These are phyloP conservation scores for Entomobrya multifasciata DNA, from an alignment of 2,888 invertebrate species.

Conservation along the genomic window DNA sequence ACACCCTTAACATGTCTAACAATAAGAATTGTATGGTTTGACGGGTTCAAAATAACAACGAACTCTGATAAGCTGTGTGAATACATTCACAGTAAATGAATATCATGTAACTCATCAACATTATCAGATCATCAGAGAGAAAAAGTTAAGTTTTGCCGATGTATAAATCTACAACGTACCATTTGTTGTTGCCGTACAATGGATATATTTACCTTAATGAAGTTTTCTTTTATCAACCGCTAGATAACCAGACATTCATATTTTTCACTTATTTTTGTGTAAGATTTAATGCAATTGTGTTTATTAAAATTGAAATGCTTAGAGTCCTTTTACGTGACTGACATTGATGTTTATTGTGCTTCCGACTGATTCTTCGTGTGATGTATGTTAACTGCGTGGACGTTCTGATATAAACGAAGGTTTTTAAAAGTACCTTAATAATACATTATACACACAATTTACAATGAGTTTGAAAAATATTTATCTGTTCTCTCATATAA, in stretches of 20 bases:
- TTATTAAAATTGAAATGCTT: neutral
- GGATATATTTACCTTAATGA: neutral
- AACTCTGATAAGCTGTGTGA: slow-evolving; percentile 40
- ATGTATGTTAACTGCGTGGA: too few species aligned
- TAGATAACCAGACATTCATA: neutral
- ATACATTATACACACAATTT: too few species aligned
- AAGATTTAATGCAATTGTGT: neutral
- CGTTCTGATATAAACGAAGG: too few species aligned
- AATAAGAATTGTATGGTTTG: too few species aligned
- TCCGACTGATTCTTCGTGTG: slow-evolving; percentile 12
- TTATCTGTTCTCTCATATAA: too few species aligned
- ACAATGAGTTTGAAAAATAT: too few species aligned
- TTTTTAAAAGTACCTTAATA: too few species aligned
- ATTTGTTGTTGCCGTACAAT: neutral
- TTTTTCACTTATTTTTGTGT: neutral
- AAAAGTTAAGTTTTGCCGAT: too few species aligned
- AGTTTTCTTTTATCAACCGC: neutral
- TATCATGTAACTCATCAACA: slow-evolving; percentile 12
- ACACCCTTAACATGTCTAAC: too few species aligned
- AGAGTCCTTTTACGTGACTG: slow-evolving; percentile 34
- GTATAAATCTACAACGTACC: too few species aligned
- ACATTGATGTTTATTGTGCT: slow-evolving; percentile 38
- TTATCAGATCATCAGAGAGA: too few species aligned
- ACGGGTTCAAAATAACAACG: too few species aligned
- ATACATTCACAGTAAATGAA: slow-evolving; percentile 37